phyloP scores from a whole-genome alignment of 1,140 invertebrate genomes.

The Drosophila sulfurigaster region DNA sequence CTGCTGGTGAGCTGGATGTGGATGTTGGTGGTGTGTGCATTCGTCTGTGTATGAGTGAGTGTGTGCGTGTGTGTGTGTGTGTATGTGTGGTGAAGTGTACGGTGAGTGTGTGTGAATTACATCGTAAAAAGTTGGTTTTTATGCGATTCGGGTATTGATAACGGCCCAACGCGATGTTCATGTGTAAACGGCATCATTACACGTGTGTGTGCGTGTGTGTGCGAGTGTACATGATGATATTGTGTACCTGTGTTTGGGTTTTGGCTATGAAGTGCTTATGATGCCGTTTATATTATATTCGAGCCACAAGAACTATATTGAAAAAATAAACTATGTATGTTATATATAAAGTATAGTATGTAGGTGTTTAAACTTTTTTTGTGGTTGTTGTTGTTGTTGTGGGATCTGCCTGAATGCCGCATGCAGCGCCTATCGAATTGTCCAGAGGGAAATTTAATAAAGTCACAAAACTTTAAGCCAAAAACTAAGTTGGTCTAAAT shows the following conservation, averaged over 20 bases:
- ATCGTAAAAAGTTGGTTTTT: conserved; percentile 77
- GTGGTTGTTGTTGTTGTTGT: not conserved
- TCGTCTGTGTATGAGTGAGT: conserved; percentile 7
- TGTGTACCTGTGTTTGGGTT: conserved; percentile 29
- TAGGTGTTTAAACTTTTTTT: conserved; percentile 8
- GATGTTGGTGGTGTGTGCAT: not conserved
- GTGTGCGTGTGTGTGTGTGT: not conserved
- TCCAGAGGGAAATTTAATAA: conserved; percentile 16
- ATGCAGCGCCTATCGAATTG: conserved; percentile 30
- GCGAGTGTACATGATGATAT: conserved; percentile 19
- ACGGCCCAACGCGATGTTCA: conserved; percentile 70
- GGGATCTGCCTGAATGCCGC: conserved; percentile 17
- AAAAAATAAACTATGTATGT: conserved; percentile 24
- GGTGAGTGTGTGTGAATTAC: conserved; percentile 66
- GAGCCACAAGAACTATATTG: conserved; percentile 35
- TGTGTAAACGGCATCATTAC: conserved; percentile 74
- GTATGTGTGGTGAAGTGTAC: conserved; percentile 19
- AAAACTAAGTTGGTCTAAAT: conserved; percentile 16
- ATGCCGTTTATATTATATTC: conserved; percentile 64
- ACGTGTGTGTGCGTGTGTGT: conserved; percentile 35
- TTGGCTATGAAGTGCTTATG: conserved; percentile 73
- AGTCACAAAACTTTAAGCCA: conserved; percentile 15
- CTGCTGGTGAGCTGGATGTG: conserved; percentile 23
- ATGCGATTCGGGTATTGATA: conserved; percentile 77
- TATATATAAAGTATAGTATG: conserved; percentile 16